Conservation (phyloP, 2,888 invertebrate genomes). For the Trichopoda pennipes region DNA sequence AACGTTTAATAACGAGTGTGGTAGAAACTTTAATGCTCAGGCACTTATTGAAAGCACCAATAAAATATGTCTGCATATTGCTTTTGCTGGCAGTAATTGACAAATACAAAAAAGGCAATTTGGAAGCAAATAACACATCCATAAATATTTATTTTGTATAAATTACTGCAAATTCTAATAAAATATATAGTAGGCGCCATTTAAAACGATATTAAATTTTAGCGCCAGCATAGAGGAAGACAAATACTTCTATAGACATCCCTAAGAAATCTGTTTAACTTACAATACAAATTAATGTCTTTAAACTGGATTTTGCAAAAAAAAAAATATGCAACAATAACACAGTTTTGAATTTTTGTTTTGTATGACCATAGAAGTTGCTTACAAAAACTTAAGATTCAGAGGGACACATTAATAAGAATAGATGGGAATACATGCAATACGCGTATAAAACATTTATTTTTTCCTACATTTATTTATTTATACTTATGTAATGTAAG, state of each 20-base stretch:
- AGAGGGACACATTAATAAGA: conserved; percentile 65
- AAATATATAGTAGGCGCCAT: conserved; percentile 64
- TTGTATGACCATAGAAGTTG: conserved; percentile 48
- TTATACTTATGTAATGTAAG: not conserved
- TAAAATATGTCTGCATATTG: not conserved
- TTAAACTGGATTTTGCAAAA: conserved; percentile 10
- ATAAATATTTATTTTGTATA: conserved; percentile 30
- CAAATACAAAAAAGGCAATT: conserved; percentile 1
- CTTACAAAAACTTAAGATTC: conserved; percentile 33
- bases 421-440: conserved; percentile 61
- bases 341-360: conserved; percentile 25
- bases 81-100: conserved; percentile 5
- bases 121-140: too few species aligned
- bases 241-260: conserved; percentile 13
- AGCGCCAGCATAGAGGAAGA: not conserved
- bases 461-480: conserved; percentile 23
- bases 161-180: conserved; percentile 56
- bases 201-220: conserved; percentile 36
- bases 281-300: conserved; percentile 19
- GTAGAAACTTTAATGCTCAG: not conserved
- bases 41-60: not conserved
- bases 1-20: conserved; percentile 35
- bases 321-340: conserved; percentile 33
- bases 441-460: conserved; percentile 49
- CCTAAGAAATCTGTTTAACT: conserved; percentile 47